These are phyloP conservation scores for Parthenolecanium corni DNA, from an alignment of 2,888 invertebrate genomes.

Conservation along the genomic window DNA sequence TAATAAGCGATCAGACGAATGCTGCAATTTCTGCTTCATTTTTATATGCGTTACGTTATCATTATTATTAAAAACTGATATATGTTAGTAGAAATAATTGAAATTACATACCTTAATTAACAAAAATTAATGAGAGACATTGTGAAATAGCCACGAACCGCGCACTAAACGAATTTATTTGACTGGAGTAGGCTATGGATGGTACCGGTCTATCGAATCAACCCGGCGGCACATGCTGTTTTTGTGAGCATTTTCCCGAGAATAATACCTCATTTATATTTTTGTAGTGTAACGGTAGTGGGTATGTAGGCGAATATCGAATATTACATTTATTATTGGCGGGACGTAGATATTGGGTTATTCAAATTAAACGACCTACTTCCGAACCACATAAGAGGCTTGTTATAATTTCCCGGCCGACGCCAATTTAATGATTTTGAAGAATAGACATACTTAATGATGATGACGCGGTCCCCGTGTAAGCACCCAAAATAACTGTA, in stretches of 20 bases:
- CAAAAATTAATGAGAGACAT: too few relatives aligned
- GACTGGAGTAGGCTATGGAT: background rate
- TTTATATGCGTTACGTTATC: too few relatives aligned
- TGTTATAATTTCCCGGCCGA: background rate
- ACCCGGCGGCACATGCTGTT: background rate
- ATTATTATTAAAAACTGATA: too few relatives aligned
- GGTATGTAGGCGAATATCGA: too few relatives aligned
- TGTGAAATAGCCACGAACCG: too few relatives aligned
- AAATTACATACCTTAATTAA: too few relatives aligned
- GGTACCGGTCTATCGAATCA: slow-evolving; percentile 20
- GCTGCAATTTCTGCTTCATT: too few relatives aligned
- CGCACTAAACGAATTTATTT: background rate
- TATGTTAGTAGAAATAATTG: too few relatives aligned
- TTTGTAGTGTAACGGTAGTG: background rate
- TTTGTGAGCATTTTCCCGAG: background rate
- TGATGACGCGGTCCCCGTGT: too few relatives aligned
- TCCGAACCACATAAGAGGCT: slow-evolving; percentile 11
- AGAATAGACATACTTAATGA: background rate
- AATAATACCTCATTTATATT: slow-evolving; percentile 12
- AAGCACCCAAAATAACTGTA: too few relatives aligned
- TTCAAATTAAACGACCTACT: slow-evolving; percentile 25
- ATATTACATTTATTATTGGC: background rate
- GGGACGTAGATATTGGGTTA: slow-evolving; percentile 2
- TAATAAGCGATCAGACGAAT: too few relatives aligned
- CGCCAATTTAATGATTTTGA: slow-evolving; percentile 11